Conservation (phyloP, 2,888 invertebrate species). For the Scrobipalpa costella region DNA sequence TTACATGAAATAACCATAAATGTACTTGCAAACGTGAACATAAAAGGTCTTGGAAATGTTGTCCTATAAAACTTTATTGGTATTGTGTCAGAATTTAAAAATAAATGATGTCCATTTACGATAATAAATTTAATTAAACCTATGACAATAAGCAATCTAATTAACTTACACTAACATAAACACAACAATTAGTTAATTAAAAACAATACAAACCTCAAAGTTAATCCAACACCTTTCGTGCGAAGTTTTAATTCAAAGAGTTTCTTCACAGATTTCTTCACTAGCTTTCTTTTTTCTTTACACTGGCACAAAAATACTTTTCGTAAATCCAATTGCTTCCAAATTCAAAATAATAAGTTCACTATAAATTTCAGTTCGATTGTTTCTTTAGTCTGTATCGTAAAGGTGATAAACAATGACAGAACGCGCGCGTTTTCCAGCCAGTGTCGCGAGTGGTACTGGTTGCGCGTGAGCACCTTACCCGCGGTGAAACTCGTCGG, state of each 20-base stretch:
- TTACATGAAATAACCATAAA: too few species aligned
- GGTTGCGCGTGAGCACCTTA: too few species aligned
- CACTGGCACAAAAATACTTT: slow-evolving; percentile 24
- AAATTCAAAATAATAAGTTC: too few species aligned
- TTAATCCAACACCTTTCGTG: slow-evolving; percentile 56
- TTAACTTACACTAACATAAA: not conserved
- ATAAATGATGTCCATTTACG: too few species aligned
- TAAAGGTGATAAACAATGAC: too few species aligned
- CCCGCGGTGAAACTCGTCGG: too few species aligned
- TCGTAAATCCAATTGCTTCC: slow-evolving; percentile 30
- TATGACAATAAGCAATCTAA: not conserved
- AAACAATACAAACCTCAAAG: slow-evolving; percentile 62
- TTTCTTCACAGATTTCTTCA: slow-evolving; percentile 51
- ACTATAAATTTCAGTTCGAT: too few species aligned
- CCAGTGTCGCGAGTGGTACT: too few species aligned
- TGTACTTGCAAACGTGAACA: too few species aligned
- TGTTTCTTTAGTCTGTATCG: too few species aligned
- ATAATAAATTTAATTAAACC: not conserved
- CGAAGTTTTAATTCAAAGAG: slow-evolving; percentile 44
- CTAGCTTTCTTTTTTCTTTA: slow-evolving; percentile 48
- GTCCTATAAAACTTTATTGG: not conserved
- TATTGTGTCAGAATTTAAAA: too few species aligned
- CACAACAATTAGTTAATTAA: slow-evolving; percentile 30
- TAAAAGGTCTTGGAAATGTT: not conserved
- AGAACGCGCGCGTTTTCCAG: too few species aligned